phyloP scores from a whole-genome alignment of 2,888 invertebrate genomes.

The Limnephilus rhombicus region DNA sequence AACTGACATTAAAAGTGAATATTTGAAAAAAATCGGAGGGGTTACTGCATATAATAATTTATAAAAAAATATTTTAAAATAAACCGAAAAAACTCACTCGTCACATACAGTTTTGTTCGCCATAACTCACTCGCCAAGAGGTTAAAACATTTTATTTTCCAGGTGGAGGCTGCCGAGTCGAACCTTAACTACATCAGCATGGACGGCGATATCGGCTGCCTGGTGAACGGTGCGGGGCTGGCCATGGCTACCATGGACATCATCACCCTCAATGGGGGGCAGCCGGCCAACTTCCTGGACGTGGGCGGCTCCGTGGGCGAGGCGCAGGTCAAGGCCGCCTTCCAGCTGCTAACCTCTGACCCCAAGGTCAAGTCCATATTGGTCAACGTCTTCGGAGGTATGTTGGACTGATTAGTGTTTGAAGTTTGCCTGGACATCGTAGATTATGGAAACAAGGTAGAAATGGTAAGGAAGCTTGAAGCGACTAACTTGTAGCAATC shows the following conservation, averaged over 20 bases:
- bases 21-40: too few species aligned
- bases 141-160: slow-evolving; percentile 15
- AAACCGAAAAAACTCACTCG: too few species aligned
- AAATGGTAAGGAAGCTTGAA: too few species aligned
- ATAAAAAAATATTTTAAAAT: too few species aligned
- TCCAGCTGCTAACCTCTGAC: slow-evolving; percentile 92
- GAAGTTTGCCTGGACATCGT: not conserved
- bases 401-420: slow-evolving; percentile 69
- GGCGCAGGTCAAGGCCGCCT: slow-evolving; percentile 94
- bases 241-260: slow-evolving; percentile 99
- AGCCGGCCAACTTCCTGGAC: slow-evolving; percentile 98
- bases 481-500: too few species aligned
- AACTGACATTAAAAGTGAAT: too few species aligned
- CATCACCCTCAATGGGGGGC: slow-evolving; percentile 96
- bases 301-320: slow-evolving; percentile 98
- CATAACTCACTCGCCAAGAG: too few species aligned
- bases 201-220: slow-evolving; percentile 97
- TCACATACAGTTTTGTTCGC: too few species aligned
- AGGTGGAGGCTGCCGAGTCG: slow-evolving; percentile 91
- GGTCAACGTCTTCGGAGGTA: slow-evolving; percentile 97
- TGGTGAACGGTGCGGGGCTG: slow-evolving; percentile 98
- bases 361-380: slow-evolving; percentile 95
- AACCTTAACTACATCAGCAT: slow-evolving; percentile 98
- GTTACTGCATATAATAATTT: too few species aligned
- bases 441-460: too few species aligned